A percentile compares a stretch with the other conserved stretches of the same genome.
phyloP scores from a whole-genome alignment of 2,113 vertebrate genomes.

The Gymnogyps californianus region DNA sequence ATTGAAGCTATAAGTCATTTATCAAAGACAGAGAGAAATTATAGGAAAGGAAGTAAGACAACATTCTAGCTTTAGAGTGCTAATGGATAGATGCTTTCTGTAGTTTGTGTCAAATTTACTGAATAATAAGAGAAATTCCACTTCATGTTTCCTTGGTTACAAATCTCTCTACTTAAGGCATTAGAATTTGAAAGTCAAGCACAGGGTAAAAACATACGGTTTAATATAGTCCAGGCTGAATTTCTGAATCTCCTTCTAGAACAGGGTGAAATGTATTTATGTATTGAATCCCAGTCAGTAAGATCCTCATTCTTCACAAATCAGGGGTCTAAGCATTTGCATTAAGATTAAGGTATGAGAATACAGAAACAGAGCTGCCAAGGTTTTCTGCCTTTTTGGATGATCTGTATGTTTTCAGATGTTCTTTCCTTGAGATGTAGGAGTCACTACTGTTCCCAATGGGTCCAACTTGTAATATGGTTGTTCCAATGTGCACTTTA shows the following conservation, averaged over 20 bases:
- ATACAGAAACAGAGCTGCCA: neutral
- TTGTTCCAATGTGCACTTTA: neutral
- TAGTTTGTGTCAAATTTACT: conserved; percentile 2
- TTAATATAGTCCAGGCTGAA: neutral
- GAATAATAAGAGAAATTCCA: neutral
- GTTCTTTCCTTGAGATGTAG: neutral
- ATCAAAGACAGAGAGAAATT: conserved; percentile 7
- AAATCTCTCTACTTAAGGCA: neutral
- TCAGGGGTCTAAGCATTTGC: neutral
- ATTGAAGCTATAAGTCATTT: neutral
- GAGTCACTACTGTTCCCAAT: neutral
- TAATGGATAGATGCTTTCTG: neutral
- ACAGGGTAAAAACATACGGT: neutral
- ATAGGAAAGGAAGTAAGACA: neutral
- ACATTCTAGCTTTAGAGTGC: neutral
- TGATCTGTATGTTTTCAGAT: neutral
- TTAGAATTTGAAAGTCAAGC: conserved; percentile 15
- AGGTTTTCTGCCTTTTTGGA: neutral
- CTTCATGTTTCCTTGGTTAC: conserved; percentile 40
- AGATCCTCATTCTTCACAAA: neutral
- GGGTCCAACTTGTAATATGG: neutral
- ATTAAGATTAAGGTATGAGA: neutral
- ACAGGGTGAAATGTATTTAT: neutral
- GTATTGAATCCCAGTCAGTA: neutral
- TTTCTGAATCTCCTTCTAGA: neutral